phyloP scores from a whole-genome alignment of 2,888 invertebrate genomes.

The Capitulum mitella region DNA sequence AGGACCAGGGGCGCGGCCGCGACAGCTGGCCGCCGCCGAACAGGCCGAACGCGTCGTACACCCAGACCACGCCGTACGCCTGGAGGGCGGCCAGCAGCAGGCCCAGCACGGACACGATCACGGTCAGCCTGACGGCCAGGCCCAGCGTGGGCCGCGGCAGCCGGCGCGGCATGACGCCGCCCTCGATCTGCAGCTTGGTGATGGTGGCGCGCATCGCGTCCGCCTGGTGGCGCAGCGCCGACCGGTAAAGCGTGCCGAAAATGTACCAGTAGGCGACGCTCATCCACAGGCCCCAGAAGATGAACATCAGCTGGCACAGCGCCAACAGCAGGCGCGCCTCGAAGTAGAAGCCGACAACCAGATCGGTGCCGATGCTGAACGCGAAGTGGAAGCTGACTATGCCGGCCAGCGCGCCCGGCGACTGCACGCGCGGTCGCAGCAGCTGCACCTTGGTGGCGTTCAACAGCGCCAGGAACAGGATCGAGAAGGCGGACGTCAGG shows the following conservation, averaged over 20 bases:
- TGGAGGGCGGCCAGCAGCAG: constrained; percentile 74
- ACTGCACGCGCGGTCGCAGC: constrained; percentile 52
- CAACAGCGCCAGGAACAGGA: constrained; percentile 74
- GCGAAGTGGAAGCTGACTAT: constrained; percentile 70
- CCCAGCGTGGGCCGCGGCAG: constrained; percentile 52
- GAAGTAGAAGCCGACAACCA: constrained; percentile 44
- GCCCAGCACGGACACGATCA: constrained; percentile 77
- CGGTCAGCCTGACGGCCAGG: constrained; percentile 80
- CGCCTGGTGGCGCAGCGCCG: constrained; percentile 44
- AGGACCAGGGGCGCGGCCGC: constrained; percentile 61
- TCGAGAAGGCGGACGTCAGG: constrained; percentile 79
- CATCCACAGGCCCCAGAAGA: constrained; percentile 20
- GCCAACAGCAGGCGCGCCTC: constrained; percentile 13
- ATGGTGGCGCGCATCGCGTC: constrained; percentile 1
- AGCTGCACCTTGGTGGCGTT: constrained; percentile 57
- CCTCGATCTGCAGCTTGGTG: constrained; percentile 40
- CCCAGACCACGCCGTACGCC: constrained; percentile 63
- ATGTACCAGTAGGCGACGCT: constrained; percentile 52
- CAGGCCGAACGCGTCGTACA: constrained; percentile 33
- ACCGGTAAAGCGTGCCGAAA: constrained; percentile 59
- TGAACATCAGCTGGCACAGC: constrained; percentile 11
- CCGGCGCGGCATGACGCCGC: constrained; percentile 38
- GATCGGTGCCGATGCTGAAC: constrained; percentile 72
- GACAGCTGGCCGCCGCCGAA: constrained; percentile 42
- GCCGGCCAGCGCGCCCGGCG: constrained; percentile 67